Percentiles rank a stretch among this genome's conserved stretches.
These are phyloP conservation scores for Panagrolaimus sp. DNA, from an alignment of 1,140 invertebrate species.

Conservation along the genomic window DNA sequence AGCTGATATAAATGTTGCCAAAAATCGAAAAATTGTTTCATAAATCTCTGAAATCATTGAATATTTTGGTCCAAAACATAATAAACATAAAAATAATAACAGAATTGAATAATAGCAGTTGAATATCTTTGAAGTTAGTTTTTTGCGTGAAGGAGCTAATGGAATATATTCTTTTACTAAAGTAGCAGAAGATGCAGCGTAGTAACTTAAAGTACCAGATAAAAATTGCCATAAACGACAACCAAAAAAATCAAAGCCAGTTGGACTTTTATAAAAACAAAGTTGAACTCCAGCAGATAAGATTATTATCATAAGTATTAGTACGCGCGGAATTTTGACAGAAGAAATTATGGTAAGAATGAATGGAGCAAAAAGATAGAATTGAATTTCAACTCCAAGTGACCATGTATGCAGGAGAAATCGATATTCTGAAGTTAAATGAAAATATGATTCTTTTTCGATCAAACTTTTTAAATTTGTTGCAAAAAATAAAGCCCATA, in stretches of 20 bases:
- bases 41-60: too few species aligned
- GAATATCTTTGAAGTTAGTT: neutral
- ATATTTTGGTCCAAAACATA: too few species aligned
- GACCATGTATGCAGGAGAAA: conserved; percentile 17
- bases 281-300: neutral
- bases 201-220: neutral
- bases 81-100: neutral
- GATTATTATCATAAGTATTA: neutral
- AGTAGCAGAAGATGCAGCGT: neutral
- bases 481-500: neutral
- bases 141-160: neutral
- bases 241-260: neutral
- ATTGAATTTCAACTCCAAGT: conserved; percentile 17
- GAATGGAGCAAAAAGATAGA: conserved; percentile 16
- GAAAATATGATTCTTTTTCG: conserved; percentile 22
- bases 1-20: neutral
- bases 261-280: neutral
- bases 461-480: neutral
- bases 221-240: conserved; percentile 1
- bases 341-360: conserved; percentile 20
- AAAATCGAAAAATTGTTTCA: too few species aligned
- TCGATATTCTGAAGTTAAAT: conserved; percentile 1
- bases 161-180: too few species aligned
- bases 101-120: neutral
- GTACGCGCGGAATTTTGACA: neutral